phyloP scores from a whole-genome alignment of 2,888 invertebrate species.

The Limnephilus lunatus region DNA sequence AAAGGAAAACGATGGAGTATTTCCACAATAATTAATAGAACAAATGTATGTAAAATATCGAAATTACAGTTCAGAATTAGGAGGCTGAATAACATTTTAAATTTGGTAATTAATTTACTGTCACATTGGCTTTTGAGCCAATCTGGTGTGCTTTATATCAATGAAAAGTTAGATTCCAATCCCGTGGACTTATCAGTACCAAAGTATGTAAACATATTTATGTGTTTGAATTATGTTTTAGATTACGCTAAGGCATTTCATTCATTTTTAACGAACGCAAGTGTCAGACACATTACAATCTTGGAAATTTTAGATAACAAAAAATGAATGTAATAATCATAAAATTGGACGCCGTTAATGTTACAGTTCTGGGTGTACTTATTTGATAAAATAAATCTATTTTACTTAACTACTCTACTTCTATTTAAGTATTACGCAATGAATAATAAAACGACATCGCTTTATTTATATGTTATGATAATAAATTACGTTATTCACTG shows the following conservation, averaged over 20 bases:
- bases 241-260: not conserved
- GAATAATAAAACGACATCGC: not conserved
- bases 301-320: not conserved
- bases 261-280: not conserved
- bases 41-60: too few species aligned
- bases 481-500: not conserved
- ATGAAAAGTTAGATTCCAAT: not conserved
- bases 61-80: too few species aligned
- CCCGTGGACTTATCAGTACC: not conserved
- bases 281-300: not conserved
- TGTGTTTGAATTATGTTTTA: not conserved
- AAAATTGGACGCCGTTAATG: too few species aligned
- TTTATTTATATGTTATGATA: not conserved
- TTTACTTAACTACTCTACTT: not conserved
- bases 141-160: not conserved
- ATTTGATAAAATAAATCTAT: not conserved
- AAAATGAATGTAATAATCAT: not conserved
- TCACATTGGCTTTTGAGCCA: too few species aligned
- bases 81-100: not conserved
- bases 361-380: not conserved
- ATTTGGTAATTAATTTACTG: not conserved
- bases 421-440: not conserved
- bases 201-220: not conserved
- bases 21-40: too few species aligned
- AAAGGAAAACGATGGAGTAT: too few species aligned